These are phyloP conservation scores for Thecophora atra DNA, from an alignment of 2,888 invertebrate species.

Conservation along the genomic window DNA sequence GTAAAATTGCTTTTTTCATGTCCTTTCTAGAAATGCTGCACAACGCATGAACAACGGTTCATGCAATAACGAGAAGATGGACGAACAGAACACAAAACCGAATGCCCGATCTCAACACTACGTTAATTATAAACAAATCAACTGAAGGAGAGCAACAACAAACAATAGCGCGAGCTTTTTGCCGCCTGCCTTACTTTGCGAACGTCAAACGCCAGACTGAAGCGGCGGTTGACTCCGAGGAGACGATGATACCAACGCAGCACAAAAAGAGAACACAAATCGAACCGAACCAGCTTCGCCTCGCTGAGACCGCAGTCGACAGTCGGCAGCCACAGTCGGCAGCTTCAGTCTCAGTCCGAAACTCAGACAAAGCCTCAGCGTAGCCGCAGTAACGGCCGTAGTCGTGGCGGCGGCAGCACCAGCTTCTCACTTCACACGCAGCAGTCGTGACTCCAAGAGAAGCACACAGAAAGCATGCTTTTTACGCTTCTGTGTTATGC, in stretches of 20 bases:
- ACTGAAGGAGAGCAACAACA: conserved; percentile 19
- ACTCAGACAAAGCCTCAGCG: not conserved
- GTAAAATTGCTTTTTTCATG: not conserved
- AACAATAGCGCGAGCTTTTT: conserved; percentile 25
- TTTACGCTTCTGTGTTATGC: conserved; percentile 14
- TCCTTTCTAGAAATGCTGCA: not conserved
- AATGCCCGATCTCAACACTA: not conserved
- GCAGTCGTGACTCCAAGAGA: not conserved
- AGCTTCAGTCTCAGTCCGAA: conserved; percentile 47
- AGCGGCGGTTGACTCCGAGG: conserved; percentile 62
- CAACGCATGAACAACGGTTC: not conserved
- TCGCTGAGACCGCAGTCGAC: conserved; percentile 38
- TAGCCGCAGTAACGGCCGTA: not conserved
- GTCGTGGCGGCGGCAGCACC: not conserved
- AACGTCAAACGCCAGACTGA: conserved; percentile 66
- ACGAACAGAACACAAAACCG: not conserved
- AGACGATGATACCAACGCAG: conserved; percentile 47
- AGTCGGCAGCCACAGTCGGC: conserved; percentile 41
- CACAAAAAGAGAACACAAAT: conserved; percentile 21
- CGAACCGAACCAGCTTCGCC: conserved; percentile 42
- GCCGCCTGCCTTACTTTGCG: conserved; percentile 52
- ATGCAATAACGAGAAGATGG: not conserved
- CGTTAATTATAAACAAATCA: not conserved
- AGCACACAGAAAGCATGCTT: conserved; percentile 16
- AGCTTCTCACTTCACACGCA: not conserved